Percentiles rank a stretch among this genome's conserved stretches.
phyloP scores from a whole-genome alignment of 2,113 vertebrate genomes.

The Passerina amoena region DNA sequence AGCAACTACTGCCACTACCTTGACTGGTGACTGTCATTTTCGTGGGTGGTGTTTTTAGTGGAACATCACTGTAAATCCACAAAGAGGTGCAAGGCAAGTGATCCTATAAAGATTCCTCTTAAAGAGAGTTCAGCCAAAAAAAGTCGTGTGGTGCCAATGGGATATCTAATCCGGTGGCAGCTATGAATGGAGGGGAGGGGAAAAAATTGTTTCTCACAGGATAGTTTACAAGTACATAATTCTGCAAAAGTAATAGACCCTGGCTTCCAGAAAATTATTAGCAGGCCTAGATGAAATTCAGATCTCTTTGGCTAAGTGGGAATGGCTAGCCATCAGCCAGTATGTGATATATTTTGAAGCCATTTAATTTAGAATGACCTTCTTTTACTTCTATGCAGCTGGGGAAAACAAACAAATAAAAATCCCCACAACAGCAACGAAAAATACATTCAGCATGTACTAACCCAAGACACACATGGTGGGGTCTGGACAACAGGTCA shows the following conservation, averaged over 20 bases:
- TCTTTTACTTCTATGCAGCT: neutral
- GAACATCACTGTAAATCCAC: neutral
- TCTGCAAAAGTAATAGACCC: neutral
- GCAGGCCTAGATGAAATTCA: neutral
- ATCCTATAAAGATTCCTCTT: neutral
- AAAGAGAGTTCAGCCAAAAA: neutral
- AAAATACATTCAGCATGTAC: neutral
- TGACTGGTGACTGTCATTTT: neutral
- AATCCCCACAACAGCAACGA: fast-evolving
- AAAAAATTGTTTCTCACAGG: neutral
- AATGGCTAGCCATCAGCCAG: neutral
- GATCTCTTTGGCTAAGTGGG: neutral
- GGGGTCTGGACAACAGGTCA: neutral
- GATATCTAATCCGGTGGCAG: neutral
- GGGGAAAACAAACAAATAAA: neutral
- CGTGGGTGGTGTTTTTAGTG: neutral
- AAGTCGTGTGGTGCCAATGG: neutral
- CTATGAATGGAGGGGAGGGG: fast-evolving
- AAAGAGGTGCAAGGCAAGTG: neutral
- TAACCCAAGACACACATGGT: neutral
- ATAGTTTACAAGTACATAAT: neutral
- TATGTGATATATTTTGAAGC: neutral
- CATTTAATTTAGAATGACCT: neutral
- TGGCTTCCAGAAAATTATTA: neutral
- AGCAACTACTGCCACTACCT: neutral